Percentiles rank a stretch among this genome's conserved stretches.
Evolutionary conservation across 2,888 invertebrate species (phyloP).

Genomic region (Drosophila gaucha): DNA sequence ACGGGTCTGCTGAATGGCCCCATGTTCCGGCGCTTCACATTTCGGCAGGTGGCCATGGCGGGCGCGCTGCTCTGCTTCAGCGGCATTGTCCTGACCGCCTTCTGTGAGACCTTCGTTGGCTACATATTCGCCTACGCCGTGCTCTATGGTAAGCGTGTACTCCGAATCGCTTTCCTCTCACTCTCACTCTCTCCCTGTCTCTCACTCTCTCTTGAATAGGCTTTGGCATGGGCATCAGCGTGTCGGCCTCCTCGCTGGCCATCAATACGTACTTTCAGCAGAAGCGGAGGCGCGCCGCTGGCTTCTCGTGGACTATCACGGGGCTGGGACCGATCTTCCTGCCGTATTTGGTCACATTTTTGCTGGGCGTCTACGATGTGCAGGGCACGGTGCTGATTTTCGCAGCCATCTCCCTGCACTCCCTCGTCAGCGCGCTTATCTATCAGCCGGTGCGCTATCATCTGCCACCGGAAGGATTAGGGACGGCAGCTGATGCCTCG

Average conservation of each 20-base stretch:
- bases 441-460: constrained; percentile 91
- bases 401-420: constrained; percentile 88
- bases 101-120: constrained; percentile 87
- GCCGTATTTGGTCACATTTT: constrained; percentile 89
- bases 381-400: constrained; percentile 89
- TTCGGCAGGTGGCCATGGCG: constrained; percentile 88
- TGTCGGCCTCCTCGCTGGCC: constrained; percentile 89
- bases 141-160: constrained; percentile 87
- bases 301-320: constrained; percentile 90
- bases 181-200: background rate
- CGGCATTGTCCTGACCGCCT: constrained; percentile 87
- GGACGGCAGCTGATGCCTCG: background rate
- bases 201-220: constrained; percentile 49
- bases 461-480: constrained; percentile 72
- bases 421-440: constrained; percentile 88
- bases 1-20: constrained; percentile 90
- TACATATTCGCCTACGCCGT: constrained; percentile 89
- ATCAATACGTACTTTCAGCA: constrained; percentile 91
- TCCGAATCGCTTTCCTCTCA: background rate
- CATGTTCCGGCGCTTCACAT: constrained; percentile 88
- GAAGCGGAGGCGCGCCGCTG: constrained; percentile 89
- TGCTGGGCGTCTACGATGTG: constrained; percentile 88
- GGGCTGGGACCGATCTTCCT: constrained; percentile 90
- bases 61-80: constrained; percentile 87
- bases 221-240: constrained; percentile 88